phyloP scores from a whole-genome alignment of 2,797 vertebrate genomes.

The Pogoniulus pusillus region DNA sequence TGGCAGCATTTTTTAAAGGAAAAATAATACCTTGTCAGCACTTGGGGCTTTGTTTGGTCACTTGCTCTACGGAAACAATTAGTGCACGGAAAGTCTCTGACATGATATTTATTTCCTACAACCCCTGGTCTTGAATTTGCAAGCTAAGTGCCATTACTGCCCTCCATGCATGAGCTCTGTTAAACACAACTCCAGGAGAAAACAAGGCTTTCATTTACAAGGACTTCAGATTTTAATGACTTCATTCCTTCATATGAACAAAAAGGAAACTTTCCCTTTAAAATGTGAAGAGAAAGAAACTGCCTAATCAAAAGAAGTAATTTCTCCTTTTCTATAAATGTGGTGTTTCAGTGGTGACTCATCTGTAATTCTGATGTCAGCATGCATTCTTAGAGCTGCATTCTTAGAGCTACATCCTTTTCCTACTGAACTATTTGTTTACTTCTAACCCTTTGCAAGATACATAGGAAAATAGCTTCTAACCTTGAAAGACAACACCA shows the following conservation, averaged over 20 bases:
- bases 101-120: conserved; percentile 7
- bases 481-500: not conserved
- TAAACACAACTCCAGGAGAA: conserved; percentile 3
- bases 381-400: not conserved
- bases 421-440: not conserved
- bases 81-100: not conserved
- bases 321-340: not conserved
- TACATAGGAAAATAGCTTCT: not conserved
- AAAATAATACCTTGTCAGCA: not conserved
- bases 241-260: no score
- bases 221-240: no score
- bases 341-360: not conserved
- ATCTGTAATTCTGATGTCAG: not conserved
- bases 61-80: not conserved
- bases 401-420: not conserved
- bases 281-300: conserved; percentile 40
- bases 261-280: conserved; percentile 52
- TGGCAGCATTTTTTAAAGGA: not conserved
- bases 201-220: conserved; percentile 64
- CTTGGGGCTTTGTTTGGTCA: not conserved
- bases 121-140: not conserved
- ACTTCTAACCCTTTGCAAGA: not conserved
- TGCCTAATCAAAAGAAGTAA: conserved; percentile 17
- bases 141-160: conserved; percentile 29
- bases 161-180: conserved; percentile 2